Base-by-base conservation (phyloP, 2,113 vertebrate genomes). In the Ascaphus truei region DNA sequence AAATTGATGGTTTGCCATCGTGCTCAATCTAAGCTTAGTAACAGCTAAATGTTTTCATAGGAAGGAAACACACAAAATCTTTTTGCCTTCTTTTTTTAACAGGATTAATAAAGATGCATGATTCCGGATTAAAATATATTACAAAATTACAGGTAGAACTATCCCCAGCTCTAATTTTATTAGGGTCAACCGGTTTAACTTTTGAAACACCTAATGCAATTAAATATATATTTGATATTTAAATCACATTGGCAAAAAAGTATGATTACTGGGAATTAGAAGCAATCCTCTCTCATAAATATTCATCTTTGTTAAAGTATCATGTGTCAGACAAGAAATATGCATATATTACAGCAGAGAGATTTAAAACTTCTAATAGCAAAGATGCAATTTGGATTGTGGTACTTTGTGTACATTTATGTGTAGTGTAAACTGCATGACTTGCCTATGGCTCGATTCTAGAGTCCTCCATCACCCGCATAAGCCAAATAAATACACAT, bases 181-280 rank as follows among this genome's bases (percentile, higher is more conserved):
- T 33, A 50, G 61, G 62, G 50, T 65, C 62, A 65, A 53, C 50
- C 36, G 12, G 36, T 55, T 65, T 65, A 65, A 53, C 50, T 39
- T 27, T n/a, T 37, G 23, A 65, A 43, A 43, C 33, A 65, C 50
- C 50, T 41, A 41, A 53, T 41, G 34, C 47, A 65, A 65, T 65
- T 65, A 65, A 55, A 64, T 41, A 53, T 65, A 41, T 65, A 33
- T 62, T 50, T 65, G 62, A 52, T 65, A 51, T 55, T 55, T 55
- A 41, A 65, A 65, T 65, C 50, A 65, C 48, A 65, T 65, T 55
- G 62, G 9, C 34, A 41, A 65, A 65, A 37, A 51, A 36, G 30
- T 52, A 18, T 65, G 15, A 53, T 65, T 65, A 65, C 50, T 20
- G 34, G 25, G 62, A 65, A 41, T 65, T 55, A 65, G 50, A 65